Conservation (phyloP, 2,888 invertebrate species). For the Pollenia angustigena region DNA sequence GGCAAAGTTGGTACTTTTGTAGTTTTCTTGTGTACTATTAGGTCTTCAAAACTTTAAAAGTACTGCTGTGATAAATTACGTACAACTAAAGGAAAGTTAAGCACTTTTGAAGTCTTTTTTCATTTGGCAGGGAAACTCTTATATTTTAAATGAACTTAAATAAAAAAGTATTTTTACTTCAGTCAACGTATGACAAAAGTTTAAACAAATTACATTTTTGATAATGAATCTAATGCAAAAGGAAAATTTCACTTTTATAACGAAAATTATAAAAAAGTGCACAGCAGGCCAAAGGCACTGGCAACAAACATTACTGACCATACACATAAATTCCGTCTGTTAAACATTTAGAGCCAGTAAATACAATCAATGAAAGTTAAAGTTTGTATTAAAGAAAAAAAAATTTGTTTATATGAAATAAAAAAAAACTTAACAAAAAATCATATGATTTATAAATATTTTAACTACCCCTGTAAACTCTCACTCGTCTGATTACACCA, state of each 20-base stretch:
- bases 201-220: not conserved
- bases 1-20: no score
- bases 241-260: slow-evolving; percentile 49
- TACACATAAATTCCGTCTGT: slow-evolving; percentile 2
- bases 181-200: not conserved
- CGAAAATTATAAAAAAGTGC: not conserved
- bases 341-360: not conserved
- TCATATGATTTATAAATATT: slow-evolving; percentile 23
- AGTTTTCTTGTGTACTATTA: no score
- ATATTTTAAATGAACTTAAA: no score
- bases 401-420: slow-evolving; percentile 37
- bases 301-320: slow-evolving; percentile 22
- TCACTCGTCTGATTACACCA: slow-evolving; percentile 22
- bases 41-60: no score
- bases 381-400: slow-evolving; percentile 5
- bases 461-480: slow-evolving; percentile 10
- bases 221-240: slow-evolving; percentile 32
- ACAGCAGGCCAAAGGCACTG: not conserved
- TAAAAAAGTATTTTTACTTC: not conserved
- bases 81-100: no score
- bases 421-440: not conserved
- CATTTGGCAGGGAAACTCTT: no score
- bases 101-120: no score
- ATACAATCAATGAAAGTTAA: slow-evolving; percentile 36
- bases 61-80: no score